A percentile compares a stretch with the other conserved stretches of the same genome.
phyloP scores from a whole-genome alignment of 2,888 invertebrate genomes.

The Trissolcus brochymenae region DNA sequence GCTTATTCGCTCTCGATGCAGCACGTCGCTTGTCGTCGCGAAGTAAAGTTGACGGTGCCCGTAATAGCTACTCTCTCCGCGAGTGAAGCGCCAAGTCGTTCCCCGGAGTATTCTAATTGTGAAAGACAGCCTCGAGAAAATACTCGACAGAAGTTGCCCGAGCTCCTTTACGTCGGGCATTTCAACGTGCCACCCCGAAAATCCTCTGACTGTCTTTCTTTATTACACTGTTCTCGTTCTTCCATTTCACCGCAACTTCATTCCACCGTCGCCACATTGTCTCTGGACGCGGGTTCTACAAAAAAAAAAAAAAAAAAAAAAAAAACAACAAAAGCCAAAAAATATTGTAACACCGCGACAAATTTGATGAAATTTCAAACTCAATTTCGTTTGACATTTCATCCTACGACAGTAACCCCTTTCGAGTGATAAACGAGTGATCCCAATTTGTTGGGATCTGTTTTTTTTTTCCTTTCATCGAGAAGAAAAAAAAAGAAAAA shows the following conservation, averaged over 20 bases:
- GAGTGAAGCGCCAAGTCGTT: slow-evolving; percentile 63
- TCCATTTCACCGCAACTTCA: slow-evolving; percentile 4
- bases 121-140: slow-evolving; percentile 73
- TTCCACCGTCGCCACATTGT: slow-evolving; percentile 62
- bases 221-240: slow-evolving; percentile 29
- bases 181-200: slow-evolving; percentile 70
- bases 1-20: slow-evolving; percentile 39
- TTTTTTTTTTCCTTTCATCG: background rate
- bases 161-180: slow-evolving; percentile 64
- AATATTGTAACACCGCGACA: background rate
- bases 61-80: slow-evolving; percentile 60
- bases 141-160: slow-evolving; percentile 70
- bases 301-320: background rate
- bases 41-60: slow-evolving; percentile 52
- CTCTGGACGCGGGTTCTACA: background rate
- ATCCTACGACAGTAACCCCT: background rate
- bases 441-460: background rate
- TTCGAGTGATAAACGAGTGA: background rate
- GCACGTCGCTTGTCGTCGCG: slow-evolving; percentile 52
- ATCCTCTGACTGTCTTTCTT: slow-evolving; percentile 41
- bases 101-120: slow-evolving; percentile 74
- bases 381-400: slow-evolving; percentile 19
- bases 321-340: too few species aligned
- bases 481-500: background rate
- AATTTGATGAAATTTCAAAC: slow-evolving; percentile 25